Base-by-base conservation (phyloP, 2,888 invertebrate genomes). In the Tetrapedia diversipes region DNA sequence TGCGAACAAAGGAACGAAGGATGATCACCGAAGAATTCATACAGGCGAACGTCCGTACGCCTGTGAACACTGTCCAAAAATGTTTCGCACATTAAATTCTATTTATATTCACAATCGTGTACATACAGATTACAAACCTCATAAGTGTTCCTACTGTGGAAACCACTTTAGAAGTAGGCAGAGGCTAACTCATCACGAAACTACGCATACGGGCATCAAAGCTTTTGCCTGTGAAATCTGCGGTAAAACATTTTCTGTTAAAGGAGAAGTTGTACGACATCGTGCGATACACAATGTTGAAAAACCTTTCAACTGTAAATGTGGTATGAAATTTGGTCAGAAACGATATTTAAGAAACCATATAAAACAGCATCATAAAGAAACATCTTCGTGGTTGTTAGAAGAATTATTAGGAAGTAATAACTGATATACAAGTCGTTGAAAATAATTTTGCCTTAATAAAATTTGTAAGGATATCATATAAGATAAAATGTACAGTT, bases 291-390 rank as follows among this genome's bases (percentile, higher is more conserved):
- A 95, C 84, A 77, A 89, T 1, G 88, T 89, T 0, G 92, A 91
- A 0, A 92, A 92, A 78, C 90, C 89, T 0, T 92, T 89, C 85
- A 81, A 88, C 7, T 94, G 94, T 81, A 86, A 89, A 3, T 94
- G 94, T 84, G 90, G 89, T 0, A 88, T 90, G 53, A 89, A 88
- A 34, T 94, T 94, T 84, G 92, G 93, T 4, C 94, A 94, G 84
- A 90, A 90, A 77, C 89, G 94, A 27, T 94, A 94, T 85, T 87
- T 94, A 19, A 92, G 92, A 63, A 93, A 92, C 77, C 94, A 94
- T 49, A 77, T 81, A 61, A 81, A 76, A 37, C 81, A 73, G 16
- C 81, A 78, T 43, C 81, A 81, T 24, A 80, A 73, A 57, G 80
- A 81, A 43, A 45, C 72, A 2, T 68, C 81, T 2, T 61, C 67